Evolutionary conservation across 35 echinoderm and acorn worm genomes (phyloP), one percentile per base, ranked within the genome.

Genomic region (Apostichopus californicus): DNA sequence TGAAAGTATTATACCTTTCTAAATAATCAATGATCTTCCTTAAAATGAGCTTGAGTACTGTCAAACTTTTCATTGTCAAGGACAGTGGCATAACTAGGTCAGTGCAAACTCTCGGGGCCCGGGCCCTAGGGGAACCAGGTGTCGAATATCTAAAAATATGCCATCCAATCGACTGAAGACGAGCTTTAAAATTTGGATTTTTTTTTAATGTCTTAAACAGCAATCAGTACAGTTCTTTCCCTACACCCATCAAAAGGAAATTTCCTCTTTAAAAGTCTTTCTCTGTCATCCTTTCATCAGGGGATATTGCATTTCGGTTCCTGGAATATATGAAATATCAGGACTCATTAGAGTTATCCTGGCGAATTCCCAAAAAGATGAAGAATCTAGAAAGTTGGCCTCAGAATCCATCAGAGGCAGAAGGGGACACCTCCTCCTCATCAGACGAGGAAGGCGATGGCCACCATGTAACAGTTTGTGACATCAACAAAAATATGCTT

Each of bases 231-330:
- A 46, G 34, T 3, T 46, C 34, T 3, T 46, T 46, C 34, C 34
- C 34, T 3, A 46, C 1, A 46, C 34, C 34, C 34, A 46, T 46
- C 34, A 46, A 46, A 46, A 46, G 34, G 34, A 46, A 46, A 46
- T 46, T 46, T 46, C 34, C 34, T 46, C 34, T 46, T 46, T 46
- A 3, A 46, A 0, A 46, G 34, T 75, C n/a, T 75, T 75, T 82
- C 55, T 12, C 15, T 0, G 5, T 72, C 60, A 18, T 89, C 34
- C 11, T 78, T 73, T 68, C 92, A 54, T 55, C 13, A 99, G 97
- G 97, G 21, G 97, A 99, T 79, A 95, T 99, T 90, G 97, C 95
- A 52, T 99, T 99, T 90, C 55, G 97, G 8, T 95, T 99, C 57
- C 65, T 99, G 20, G 93, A 99, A 60, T 99, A 92, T 71, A 92